Evolutionary conservation across 2,888 invertebrate species (phyloP).

Genomic region (Subacronicta megacephala): DNA sequence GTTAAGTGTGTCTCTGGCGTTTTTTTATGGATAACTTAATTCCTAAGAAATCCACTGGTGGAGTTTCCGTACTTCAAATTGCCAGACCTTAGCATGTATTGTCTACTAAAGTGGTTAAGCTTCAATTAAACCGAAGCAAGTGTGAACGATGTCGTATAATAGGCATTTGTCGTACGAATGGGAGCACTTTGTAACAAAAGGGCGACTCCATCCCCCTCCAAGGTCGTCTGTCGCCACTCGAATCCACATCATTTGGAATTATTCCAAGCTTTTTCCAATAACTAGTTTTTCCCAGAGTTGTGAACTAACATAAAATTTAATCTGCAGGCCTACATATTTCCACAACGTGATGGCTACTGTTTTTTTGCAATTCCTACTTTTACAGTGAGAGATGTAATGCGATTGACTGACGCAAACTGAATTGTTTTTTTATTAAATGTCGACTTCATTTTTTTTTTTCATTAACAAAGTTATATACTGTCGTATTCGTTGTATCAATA

Average conservation of each 20-base stretch:
- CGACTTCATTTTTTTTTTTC: neutral
- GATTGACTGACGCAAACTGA: conserved; percentile 1
- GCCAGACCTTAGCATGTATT: too few species aligned
- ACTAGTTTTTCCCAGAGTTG: conserved; percentile 35
- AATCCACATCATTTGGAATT: conserved; percentile 60
- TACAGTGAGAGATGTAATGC: neutral
- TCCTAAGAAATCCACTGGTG: too few species aligned
- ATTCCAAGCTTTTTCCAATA: conserved; percentile 62
- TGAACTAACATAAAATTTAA: conserved; percentile 34
- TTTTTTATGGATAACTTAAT: too few species aligned
- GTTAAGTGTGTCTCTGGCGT: too few species aligned
- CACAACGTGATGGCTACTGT: conserved; percentile 3
- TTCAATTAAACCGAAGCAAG: neutral
- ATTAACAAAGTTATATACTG: neutral
- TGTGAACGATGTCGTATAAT: neutral
- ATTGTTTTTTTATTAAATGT: neutral
- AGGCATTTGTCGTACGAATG: conserved; percentile 21
- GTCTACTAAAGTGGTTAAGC: too few species aligned
- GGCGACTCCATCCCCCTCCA: conserved; percentile 41
- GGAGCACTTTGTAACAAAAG: conserved; percentile 36
- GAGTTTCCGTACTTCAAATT: too few species aligned
- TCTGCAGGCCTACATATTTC: conserved; percentile 18
- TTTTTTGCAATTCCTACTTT: conserved; percentile 7
- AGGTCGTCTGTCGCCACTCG: conserved; percentile 54
- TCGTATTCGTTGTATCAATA: too few species aligned